Evolutionary conservation across 2,888 invertebrate species (phyloP).

Genomic region (Diaprepes abbreviatus): DNA sequence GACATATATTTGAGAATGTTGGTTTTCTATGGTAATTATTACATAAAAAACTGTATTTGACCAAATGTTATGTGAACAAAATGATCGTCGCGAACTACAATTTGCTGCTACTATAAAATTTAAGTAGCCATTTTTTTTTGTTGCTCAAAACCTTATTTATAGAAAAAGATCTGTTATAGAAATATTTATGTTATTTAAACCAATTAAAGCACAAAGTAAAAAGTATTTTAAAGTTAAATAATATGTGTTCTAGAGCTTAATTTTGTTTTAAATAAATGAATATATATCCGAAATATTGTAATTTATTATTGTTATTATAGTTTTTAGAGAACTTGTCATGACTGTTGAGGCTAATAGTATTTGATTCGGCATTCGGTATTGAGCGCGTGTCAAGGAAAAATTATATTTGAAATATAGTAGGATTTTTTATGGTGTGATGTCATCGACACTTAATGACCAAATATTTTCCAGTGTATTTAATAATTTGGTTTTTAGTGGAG

Average conservation of each 20-base stretch:
- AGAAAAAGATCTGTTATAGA: constrained; percentile 4
- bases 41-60: too few relatives aligned
- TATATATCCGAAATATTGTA: background rate
- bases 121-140: background rate
- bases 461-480: too few relatives aligned
- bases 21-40: too few relatives aligned
- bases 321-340: background rate
- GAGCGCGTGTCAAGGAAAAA: constrained; percentile 3
- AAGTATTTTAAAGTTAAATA: background rate
- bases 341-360: background rate
- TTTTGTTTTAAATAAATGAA: constrained; percentile 5
- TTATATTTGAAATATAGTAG: too few relatives aligned
- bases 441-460: too few relatives aligned
- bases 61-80: too few relatives aligned
- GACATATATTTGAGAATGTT: too few relatives aligned
- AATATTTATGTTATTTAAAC: background rate
- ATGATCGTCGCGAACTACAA: too few relatives aligned
- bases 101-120: background rate
- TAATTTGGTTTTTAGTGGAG: too few relatives aligned
- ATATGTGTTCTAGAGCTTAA: constrained; percentile 2
- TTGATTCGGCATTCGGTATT: constrained; percentile 18
- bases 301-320: constrained; percentile 21
- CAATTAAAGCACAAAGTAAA: background rate
- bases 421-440: too few relatives aligned
- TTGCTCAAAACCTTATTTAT: constrained; percentile 12